phyloP scores from a whole-genome alignment of 2,113 vertebrate genomes.

The Pluvianellus socialis region DNA sequence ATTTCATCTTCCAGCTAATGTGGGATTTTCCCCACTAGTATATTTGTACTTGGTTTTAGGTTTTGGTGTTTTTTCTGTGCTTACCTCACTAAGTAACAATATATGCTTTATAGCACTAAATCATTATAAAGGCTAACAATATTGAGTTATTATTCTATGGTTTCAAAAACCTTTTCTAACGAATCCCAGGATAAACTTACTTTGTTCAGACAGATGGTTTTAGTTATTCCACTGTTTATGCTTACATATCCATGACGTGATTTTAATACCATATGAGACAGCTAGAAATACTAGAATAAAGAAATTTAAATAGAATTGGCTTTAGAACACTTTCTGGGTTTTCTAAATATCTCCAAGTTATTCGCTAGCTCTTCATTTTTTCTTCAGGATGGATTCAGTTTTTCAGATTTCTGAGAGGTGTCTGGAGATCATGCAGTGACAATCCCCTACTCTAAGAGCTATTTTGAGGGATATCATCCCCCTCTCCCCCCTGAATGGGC shows the following conservation, averaged over 20 bases:
- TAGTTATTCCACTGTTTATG: neutral
- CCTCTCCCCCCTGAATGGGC: rapidly evolving
- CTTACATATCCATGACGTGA: neutral
- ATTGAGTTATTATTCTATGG: neutral
- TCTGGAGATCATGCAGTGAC: neutral
- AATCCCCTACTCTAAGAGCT: neutral
- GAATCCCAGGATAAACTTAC: neutral
- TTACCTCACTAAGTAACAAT: neutral
- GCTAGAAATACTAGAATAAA: neutral
- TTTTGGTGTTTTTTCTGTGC: neutral
- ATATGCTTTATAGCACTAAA: neutral
- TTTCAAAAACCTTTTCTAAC: neutral
- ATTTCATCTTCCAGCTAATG: slow-evolving; percentile 16
- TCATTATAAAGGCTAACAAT: neutral
- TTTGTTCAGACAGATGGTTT: neutral
- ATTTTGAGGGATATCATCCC: neutral
- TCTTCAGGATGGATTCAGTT: neutral
- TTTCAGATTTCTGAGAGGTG: neutral
- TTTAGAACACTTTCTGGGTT: neutral
- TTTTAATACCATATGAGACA: neutral
- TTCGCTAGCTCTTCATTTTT: neutral
- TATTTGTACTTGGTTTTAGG: neutral
- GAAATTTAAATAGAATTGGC: neutral
- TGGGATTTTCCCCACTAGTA: neutral
- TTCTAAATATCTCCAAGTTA: neutral